These are phyloP conservation scores for Steromphala cineraria DNA, from an alignment of 2,888 invertebrate species.

Conservation along the genomic window DNA sequence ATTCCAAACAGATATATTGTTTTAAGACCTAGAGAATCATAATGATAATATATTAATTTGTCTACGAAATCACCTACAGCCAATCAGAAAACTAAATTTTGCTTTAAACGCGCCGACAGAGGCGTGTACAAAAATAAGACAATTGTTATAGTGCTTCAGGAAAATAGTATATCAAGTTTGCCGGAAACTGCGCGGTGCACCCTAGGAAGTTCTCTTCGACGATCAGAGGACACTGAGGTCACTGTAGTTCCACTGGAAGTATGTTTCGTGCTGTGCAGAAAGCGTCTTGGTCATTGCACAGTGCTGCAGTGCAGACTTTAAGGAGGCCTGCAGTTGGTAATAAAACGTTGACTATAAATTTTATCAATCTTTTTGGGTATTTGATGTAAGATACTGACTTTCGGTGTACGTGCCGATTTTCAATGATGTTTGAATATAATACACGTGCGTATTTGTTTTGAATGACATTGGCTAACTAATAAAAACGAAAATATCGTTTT, in stretches of 20 bases:
- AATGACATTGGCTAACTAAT: too few relatives aligned
- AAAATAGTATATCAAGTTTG: neutral
- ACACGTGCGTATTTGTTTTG: neutral
- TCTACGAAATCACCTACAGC: too few relatives aligned
- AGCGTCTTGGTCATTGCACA: slow-evolving; percentile 12
- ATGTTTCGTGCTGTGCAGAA: slow-evolving; percentile 27
- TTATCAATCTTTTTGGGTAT: too few relatives aligned
- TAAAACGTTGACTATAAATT: neutral
- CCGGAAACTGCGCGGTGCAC: neutral
- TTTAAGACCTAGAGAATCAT: too few relatives aligned
- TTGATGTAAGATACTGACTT: neutral
- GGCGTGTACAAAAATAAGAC: too few relatives aligned
- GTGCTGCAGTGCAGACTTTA: neutral
- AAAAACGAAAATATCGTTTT: too few relatives aligned
- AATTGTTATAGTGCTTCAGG: neutral
- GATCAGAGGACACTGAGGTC: slow-evolving; percentile 22
- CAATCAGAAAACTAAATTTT: too few relatives aligned
- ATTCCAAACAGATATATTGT: too few relatives aligned
- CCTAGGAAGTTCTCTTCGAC: neutral
- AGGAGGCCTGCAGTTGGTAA: slow-evolving; percentile 21
- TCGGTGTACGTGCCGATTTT: neutral
- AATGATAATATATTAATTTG: too few relatives aligned
- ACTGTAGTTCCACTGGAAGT: neutral
- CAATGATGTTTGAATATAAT: neutral
- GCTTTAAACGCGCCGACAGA: too few relatives aligned